Evolutionary conservation across 1,140 invertebrate genomes (phyloP).

Genomic region (Spodoptera litura): DNA sequence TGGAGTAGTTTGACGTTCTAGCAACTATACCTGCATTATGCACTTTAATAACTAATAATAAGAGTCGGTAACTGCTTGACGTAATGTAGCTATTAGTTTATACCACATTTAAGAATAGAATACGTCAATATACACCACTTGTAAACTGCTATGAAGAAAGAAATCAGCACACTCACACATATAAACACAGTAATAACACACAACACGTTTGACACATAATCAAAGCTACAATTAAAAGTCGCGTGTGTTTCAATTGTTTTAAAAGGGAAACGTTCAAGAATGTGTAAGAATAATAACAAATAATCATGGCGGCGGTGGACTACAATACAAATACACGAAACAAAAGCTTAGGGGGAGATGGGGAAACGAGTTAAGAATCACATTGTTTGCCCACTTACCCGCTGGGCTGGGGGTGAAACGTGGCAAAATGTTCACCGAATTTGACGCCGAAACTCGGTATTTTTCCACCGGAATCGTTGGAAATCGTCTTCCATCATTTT

Average conservation of each 20-base stretch:
- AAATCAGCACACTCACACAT: neutral
- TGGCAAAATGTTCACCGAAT: constrained; percentile 2
- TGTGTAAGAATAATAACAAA: constrained; percentile 40
- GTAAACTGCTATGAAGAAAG: too few species aligned
- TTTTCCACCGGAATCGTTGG: constrained; percentile 24
- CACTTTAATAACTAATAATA: too few species aligned
- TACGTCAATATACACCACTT: too few species aligned
- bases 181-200: neutral
- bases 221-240: constrained; percentile 23
- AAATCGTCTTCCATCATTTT: neutral
- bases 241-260: constrained; percentile 36
- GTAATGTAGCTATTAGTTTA: too few species aligned
- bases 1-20: too few species aligned
- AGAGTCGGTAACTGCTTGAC: too few species aligned
- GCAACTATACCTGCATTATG: too few species aligned
- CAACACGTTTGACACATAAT: neutral
- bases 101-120: too few species aligned
- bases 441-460: neutral
- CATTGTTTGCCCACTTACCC: constrained; percentile 37
- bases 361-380: constrained; percentile 39
- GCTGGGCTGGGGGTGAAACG: neutral
- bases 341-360: constrained; percentile 39
- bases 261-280: constrained; percentile 35
- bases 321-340: constrained; percentile 32
- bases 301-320: constrained; percentile 23